Base-by-base conservation (phyloP, 2,888 invertebrate species). In the Reticulitermes lucifugus region DNA sequence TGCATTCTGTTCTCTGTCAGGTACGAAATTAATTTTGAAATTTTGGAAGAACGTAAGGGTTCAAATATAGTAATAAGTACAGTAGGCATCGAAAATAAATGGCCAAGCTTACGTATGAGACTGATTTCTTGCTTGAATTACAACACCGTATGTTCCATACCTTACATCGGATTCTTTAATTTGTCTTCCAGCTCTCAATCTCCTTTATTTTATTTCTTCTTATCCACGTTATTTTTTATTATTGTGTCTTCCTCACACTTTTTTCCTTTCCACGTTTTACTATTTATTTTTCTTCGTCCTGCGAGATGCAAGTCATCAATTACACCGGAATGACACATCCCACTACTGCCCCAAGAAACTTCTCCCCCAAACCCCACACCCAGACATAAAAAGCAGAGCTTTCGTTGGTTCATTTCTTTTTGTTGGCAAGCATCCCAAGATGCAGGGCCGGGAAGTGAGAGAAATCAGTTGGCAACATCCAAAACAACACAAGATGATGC, bases 291-390 rank as follows among this genome's bases (percentile, higher is more conserved):
- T 70, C 77, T 79, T 65, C 59, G 41, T 83, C 65, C 46, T 55
- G 59, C n/a, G 70, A 81, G 81, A 81, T 35, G n/a, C 43, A 70
- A 82, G 84, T 84, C 86, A 86, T 86, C 86, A 84, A 86, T 86
- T 86, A 86, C 86, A 84, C 75, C 60, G 75, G 84, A 84, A 86
- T 86, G 86, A 86, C 86, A 84, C 84, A 43, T 84, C 81, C 86
- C 86, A 75, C 84, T 75, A 81, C 84, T 73, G 79, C 83, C 70
- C 79, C 59, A 55, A 10, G 59, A 46, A 79, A 79, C 59, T 65
- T 75, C 73, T 65, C 41, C 29, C 73, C 65, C 46, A 70, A 21
- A 83, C 79, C 71, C 84, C 55, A 41, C 35, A 12, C 51, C n/a
- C 60, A 46, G 46, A 43, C 80, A 73, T 41, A 73, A 73, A 35